Conservation (phyloP, 2,888 invertebrate genomes). For the Fabriciana adippe region DNA sequence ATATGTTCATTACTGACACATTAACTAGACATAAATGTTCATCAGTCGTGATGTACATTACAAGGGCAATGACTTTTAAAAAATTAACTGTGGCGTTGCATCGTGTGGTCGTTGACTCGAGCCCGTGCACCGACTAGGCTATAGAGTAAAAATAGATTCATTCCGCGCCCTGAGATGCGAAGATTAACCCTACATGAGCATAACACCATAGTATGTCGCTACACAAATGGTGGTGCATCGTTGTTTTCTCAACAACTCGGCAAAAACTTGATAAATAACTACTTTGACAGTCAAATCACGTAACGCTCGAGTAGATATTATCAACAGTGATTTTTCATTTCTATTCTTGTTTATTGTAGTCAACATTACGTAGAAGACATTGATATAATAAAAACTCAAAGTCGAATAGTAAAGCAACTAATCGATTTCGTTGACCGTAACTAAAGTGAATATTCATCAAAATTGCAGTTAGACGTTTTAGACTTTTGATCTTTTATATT, state of each 20-base stretch:
- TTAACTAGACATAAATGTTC: slow-evolving; percentile 42
- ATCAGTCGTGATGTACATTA: slow-evolving; percentile 49
- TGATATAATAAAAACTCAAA: neutral
- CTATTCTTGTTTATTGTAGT: slow-evolving; percentile 9
- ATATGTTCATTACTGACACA: slow-evolving; percentile 33
- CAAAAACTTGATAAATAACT: slow-evolving; percentile 38
- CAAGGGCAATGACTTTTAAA: slow-evolving; percentile 70
- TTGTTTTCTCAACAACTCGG: slow-evolving; percentile 27
- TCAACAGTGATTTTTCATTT: slow-evolving; percentile 16
- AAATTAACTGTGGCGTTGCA: slow-evolving; percentile 50
- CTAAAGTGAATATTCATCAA: slow-evolving; percentile 1
- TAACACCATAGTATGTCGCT: slow-evolving; percentile 27
- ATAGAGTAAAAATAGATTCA: slow-evolving; percentile 68
- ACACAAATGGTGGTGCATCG: slow-evolving; percentile 33
- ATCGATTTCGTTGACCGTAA: neutral
- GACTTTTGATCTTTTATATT: neutral
- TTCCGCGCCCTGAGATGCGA: slow-evolving; percentile 45
- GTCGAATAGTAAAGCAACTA: neutral
- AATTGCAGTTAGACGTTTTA: slow-evolving; percentile 1
- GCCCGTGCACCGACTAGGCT: slow-evolving; percentile 58
- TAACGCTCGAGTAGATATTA: slow-evolving; percentile 22
- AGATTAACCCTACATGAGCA: slow-evolving; percentile 35
- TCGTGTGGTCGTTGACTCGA: slow-evolving; percentile 20
- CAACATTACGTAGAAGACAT: neutral
- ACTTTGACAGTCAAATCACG: slow-evolving; percentile 32